Evolutionary conservation across 2,113 vertebrate species (phyloP), one percentile per base, ranked within the genome.

Genomic region (Monopterus albus): DNA sequence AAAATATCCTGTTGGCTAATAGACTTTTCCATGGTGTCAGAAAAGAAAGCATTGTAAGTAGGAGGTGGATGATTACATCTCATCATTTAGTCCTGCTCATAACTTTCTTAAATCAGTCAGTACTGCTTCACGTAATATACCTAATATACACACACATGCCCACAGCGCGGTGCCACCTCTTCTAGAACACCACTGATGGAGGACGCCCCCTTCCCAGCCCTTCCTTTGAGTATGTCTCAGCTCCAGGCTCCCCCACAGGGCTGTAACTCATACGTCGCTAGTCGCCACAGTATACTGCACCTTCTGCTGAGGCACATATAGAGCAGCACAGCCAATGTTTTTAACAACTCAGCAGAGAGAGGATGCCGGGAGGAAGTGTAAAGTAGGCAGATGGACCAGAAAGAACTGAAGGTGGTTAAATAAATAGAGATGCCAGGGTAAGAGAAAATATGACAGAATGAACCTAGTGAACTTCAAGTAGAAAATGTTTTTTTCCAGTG

Each of bases 311-410:
- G 75, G 49, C 72, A 49, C 71, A 12, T 65, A 72, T 52, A 72
- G 40, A 72, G 51, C 33, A 14, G 33, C 36, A 3, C 65, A 13
- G 58, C 13, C 31, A 8, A 75, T 23, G 75, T 62, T 81, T 85
- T 70, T 76, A 89, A 88, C 78, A 56, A 87, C 74, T 87, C 57
- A 64, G 67, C 71, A 71, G 70, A 83, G 78, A 84, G 59, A 88
- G 90, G 86, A 91, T 89, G 78, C 75, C 0, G 20, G 56, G 71
- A 90, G 86, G 87, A 90, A 90, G 80, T 66, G 75, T 57, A 9
- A 72, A 78, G 61, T 46, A 60, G 51, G 70, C 65, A 61, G 61
- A 26, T 20, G 60, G 74, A 68, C 58, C 53, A 23, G 70, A 73
- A 62, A 69, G 56, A 63, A 80, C 62, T 42, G 38, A 78, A 74